Evolutionary conservation across 2,797 vertebrate species (phyloP).

Genomic region (Siniperca undulata): DNA sequence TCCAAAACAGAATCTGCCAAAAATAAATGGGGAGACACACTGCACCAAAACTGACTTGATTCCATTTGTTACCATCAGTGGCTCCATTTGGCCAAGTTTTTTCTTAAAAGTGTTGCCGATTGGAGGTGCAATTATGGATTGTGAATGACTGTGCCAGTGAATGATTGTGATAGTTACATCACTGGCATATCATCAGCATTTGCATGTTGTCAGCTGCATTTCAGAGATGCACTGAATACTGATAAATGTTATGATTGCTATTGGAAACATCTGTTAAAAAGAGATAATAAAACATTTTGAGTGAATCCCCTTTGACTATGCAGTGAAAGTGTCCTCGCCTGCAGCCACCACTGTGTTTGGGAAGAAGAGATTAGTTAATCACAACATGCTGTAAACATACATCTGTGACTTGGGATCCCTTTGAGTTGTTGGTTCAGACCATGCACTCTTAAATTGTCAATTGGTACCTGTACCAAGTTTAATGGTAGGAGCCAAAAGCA

Average conservation of each 20-base stretch:
- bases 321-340: not conserved
- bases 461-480: not conserved
- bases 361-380: not conserved
- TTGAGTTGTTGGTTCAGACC: not conserved
- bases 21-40: not conserved
- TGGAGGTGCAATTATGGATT: not conserved
- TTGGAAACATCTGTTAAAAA: not conserved
- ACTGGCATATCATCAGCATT: not conserved
- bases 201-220: not conserved
- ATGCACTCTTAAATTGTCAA: not conserved
- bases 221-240: constrained; percentile 5
- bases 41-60: not conserved
- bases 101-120: not conserved
- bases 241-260: not conserved
- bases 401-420: constrained; percentile 5
- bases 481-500: constrained; percentile 26
- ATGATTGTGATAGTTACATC: not conserved
- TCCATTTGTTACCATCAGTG: not conserved
- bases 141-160: not conserved
- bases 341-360: not conserved
- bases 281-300: not conserved
- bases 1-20: not conserved
- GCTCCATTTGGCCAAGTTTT: not conserved
- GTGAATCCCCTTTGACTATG: not conserved
- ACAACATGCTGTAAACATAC: not conserved